A percentile compares a stretch with the other conserved stretches of the same genome.
Evolutionary conservation across 2,888 invertebrate genomes (phyloP).

Genomic region (Caenorhabditis zanzibari): DNA sequence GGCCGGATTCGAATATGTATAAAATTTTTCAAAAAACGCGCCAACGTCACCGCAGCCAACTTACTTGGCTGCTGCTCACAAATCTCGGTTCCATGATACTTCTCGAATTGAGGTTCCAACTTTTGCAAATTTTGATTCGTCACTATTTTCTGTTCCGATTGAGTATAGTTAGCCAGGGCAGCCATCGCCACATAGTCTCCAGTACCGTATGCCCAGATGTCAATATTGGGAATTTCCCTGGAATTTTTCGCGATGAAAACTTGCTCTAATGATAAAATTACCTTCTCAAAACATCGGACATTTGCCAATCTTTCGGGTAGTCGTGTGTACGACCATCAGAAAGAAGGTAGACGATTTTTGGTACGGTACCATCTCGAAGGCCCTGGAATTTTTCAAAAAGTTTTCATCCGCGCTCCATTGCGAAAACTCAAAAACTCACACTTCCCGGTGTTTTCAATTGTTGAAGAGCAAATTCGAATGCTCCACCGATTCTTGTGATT

Average conservation of each 20-base stretch:
- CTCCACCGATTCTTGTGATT: constrained; percentile 82
- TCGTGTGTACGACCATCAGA: constrained; percentile 83
- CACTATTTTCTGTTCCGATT: constrained; percentile 77
- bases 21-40: neutral
- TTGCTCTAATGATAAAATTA: constrained; percentile 7
- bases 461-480: constrained; percentile 79
- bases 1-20: too few relatives aligned
- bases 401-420: too few relatives aligned
- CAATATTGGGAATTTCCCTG: constrained; percentile 75
- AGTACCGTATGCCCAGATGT: constrained; percentile 83
- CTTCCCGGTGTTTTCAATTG: constrained; percentile 72
- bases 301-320: constrained; percentile 81
- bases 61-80: constrained; percentile 81
- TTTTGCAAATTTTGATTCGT: constrained; percentile 80
- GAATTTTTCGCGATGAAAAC: neutral
- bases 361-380: constrained; percentile 78
- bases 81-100: constrained; percentile 80
- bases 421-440: constrained; percentile 67
- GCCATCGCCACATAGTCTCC: constrained; percentile 83
- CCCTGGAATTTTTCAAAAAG: constrained; percentile 72
- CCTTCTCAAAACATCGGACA: constrained; percentile 76
- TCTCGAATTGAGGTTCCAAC: constrained; percentile 79
- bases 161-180: constrained; percentile 80
- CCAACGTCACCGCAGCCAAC: neutral
- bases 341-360: constrained; percentile 82